Conservation (phyloP, 2,113 vertebrate genomes). For the Odocoileus virginianus region DNA sequence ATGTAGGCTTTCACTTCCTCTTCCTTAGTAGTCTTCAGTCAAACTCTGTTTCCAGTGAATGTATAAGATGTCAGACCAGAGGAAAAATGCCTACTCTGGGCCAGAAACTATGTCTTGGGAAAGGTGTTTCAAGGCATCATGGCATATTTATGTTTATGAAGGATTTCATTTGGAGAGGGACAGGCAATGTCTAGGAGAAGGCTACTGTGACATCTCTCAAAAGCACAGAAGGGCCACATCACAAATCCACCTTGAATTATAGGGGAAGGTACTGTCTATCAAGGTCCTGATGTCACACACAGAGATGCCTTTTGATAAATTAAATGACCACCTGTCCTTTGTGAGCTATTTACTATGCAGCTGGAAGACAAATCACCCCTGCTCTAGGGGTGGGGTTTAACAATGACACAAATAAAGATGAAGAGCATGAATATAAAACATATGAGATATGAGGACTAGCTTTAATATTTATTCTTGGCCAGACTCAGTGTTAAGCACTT, state of each 20-base stretch:
- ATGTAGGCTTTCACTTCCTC: background rate
- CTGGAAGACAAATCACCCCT: background rate
- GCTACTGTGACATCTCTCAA: background rate
- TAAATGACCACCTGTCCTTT: background rate
- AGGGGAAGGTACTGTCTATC: background rate
- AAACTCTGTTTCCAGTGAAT: background rate
- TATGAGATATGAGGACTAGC: background rate
- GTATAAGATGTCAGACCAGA: background rate
- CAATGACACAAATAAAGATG: background rate
- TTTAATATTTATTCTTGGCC: background rate
- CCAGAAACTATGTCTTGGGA: background rate
- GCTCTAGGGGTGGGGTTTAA: background rate
- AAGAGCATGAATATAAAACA: background rate
- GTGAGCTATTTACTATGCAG: background rate
- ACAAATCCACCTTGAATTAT: background rate
- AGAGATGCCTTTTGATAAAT: background rate
- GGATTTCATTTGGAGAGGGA: background rate
- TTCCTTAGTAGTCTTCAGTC: background rate
- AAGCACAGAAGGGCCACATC: background rate
- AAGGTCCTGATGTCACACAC: background rate
- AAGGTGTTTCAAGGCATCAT: background rate
- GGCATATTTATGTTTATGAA: background rate
- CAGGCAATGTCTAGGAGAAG: rapidly evolving
- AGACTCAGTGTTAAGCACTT: background rate
- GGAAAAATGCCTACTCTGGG: background rate